Base-by-base conservation (phyloP, 2,888 invertebrate species). In the Cosmopolites sordidus region DNA sequence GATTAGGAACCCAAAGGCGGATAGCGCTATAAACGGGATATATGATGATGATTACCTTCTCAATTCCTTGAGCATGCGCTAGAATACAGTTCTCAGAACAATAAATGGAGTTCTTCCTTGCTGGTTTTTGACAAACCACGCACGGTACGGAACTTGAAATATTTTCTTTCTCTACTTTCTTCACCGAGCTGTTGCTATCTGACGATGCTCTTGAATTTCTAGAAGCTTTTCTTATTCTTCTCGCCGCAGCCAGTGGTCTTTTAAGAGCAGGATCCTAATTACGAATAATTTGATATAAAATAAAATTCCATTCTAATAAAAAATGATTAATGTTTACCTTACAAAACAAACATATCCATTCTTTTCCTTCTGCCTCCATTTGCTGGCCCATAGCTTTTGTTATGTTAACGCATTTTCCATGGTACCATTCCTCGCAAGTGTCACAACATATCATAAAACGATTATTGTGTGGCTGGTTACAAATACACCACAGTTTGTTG, bases 361-460 rank as follows among this genome's bases (percentile, higher is more conserved):
- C 91, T 58, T 86, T 82, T 6, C 91, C 89, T 62, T 87, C 84
- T 48, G 86, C 82, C 71, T 96, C 95, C 90, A 96, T 93, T 74
- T 91, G 88, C 66, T 89, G 84, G 48, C 92, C 92, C 87, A 91
- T 89, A 0, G 87, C 83, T 77, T 92, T 87, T 15, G 92, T 92
- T 39, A 97, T 89, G 64, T 90, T 91, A 11, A 97, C 95, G 75
- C 96, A 97, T 69, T 89, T 91, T n/a, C 96, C 96, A 71, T 97
- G 96, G 72, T 92, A 97, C 96, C 96, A 97, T 70, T 96, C 94
- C 70, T 93, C 91, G 71, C 96, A 97, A 11, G 83, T 82, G 73
- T 97, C 96, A 73, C 97, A 97, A 72, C 93, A 93, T 66, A 96
- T 96, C 96, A 97, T 97, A 71, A 97, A 96, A 48, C 94, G 79